Base-by-base conservation (phyloP, 2,113 vertebrate species). In the Dipodomys stephensi region DNA sequence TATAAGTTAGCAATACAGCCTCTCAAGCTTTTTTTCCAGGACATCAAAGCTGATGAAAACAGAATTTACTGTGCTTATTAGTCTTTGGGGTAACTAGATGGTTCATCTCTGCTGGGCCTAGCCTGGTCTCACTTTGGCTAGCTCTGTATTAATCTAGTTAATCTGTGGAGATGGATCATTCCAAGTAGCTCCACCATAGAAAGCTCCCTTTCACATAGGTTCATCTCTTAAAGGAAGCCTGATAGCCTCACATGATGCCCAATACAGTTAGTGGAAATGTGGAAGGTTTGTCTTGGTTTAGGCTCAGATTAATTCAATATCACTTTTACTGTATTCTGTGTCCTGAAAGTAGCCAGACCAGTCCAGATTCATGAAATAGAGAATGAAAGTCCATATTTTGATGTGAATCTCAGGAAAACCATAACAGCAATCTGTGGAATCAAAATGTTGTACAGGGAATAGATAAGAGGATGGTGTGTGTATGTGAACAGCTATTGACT, bases 361-460 rank as follows among this genome's bases (percentile, higher is more conserved):
- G 53, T 28, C 18, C 5, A 90, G 19, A 80, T 80, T 76, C 1
- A 4, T 1, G 0, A 35, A 4, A 3, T 65, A 35, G 60, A 23
- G 30, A 77, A 77, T 39, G 4, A 72, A 49, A 28, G 9, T 57
- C 69, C 10, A 60, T 71, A 28, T 74, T 85, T 74, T 35, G 64
- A 84, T 57, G 22, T 30, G 23, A 88, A 32, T 88, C 69, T 23
- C 49, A 74, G 4, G 11, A 85, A 91, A 94, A 85, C 78, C n/a
- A 78, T 8, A n/a, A 3, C 12, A 18, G 15, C 12, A 57, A 53
- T 49, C 49, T 57, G 13, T 57, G 13, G 53, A 57, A 57, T 57
- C 53, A 57, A 57, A 57, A 53, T 13, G 53, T 57, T 11, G 15
- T 57, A 57, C 53, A 57, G 16, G 15, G 13, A 13, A 57, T 13